Percentiles rank a stretch among this genome's conserved stretches.
Evolutionary conservation across 2,113 vertebrate species (phyloP).

Genomic region (Hypomesus transpacificus): DNA sequence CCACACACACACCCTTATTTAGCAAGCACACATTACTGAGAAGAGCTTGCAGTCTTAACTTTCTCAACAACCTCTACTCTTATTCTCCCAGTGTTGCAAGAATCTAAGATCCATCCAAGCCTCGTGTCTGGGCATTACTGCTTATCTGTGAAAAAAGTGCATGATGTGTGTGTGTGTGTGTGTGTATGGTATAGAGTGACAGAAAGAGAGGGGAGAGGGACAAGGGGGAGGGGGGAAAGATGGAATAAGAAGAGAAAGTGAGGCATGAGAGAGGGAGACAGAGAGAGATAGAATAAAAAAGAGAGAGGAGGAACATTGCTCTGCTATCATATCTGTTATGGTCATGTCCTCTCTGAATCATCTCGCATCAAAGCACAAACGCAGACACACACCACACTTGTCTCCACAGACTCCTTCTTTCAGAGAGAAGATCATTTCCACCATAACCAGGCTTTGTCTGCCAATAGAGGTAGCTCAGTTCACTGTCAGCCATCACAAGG

Average conservation of each 20-base stretch:
- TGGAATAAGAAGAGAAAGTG: no score
- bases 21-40: not conserved
- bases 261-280: not conserved
- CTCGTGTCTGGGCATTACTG: not conserved
- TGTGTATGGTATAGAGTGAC: not conserved
- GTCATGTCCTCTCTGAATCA: not conserved
- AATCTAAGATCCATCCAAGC: not conserved
- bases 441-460: not conserved
- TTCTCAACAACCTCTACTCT: conserved; percentile 5
- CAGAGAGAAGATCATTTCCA: not conserved
- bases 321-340: not conserved
- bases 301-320: not conserved
- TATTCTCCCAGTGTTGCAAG: conserved; percentile 1
- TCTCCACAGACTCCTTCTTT: not conserved
- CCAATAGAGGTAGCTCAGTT: no score
- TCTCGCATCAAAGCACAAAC: not conserved
- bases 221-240: no score
- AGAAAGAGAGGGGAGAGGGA: not conserved
- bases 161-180: not conserved
- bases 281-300: not conserved
- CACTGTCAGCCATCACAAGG: no score
- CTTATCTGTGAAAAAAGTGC: no score
- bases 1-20: not conserved
- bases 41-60: not conserved
- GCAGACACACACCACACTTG: not conserved